A percentile compares a stretch with the other conserved stretches of the same genome.
Evolutionary conservation across 2,888 invertebrate genomes (phyloP).

Genomic region (Melangyna quadrimaculata): DNA sequence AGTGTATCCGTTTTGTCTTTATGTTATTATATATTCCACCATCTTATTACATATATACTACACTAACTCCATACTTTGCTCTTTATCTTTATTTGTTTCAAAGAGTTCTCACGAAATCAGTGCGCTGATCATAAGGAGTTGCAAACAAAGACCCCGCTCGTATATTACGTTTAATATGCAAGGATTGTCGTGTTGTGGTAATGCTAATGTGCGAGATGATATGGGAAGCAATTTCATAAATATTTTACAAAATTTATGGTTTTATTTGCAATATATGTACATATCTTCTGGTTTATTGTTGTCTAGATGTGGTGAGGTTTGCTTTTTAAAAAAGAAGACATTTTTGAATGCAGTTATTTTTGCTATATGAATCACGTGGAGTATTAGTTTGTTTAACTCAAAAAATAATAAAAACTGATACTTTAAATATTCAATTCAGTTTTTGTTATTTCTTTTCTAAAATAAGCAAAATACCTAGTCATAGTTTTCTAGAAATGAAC

Average conservation of each 20-base stretch:
- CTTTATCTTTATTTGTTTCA: conserved; percentile 11
- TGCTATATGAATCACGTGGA: not conserved
- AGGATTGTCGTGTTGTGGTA: conserved; percentile 54
- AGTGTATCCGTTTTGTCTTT: conserved; percentile 32
- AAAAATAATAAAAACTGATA: too few relatives aligned
- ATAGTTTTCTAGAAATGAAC: too few relatives aligned
- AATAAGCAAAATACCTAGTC: too few relatives aligned
- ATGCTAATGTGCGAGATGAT: conserved; percentile 66
- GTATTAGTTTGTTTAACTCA: too few relatives aligned
- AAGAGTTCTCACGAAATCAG: conserved; percentile 60
- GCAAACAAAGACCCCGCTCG: conserved; percentile 13
- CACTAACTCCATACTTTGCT: not conserved
- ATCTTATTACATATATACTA: conserved; percentile 10
- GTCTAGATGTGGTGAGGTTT: not conserved
- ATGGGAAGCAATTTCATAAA: conserved; percentile 68
- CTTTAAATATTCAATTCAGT: too few relatives aligned
- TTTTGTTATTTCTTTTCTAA: too few relatives aligned
- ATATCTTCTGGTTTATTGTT: conserved; percentile 15
- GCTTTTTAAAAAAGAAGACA: too few relatives aligned
- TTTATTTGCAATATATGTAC: conserved; percentile 21
- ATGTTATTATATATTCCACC: conserved; percentile 27
- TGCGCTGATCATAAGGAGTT: conserved; percentile 13
- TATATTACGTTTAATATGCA: conserved; percentile 52
- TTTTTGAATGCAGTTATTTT: not conserved
- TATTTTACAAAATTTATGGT: conserved; percentile 46